Evolutionary conservation across 2,113 vertebrate species (phyloP), one percentile per base, ranked within the genome.

Genomic region (Sphaerodactylus townsendi): DNA sequence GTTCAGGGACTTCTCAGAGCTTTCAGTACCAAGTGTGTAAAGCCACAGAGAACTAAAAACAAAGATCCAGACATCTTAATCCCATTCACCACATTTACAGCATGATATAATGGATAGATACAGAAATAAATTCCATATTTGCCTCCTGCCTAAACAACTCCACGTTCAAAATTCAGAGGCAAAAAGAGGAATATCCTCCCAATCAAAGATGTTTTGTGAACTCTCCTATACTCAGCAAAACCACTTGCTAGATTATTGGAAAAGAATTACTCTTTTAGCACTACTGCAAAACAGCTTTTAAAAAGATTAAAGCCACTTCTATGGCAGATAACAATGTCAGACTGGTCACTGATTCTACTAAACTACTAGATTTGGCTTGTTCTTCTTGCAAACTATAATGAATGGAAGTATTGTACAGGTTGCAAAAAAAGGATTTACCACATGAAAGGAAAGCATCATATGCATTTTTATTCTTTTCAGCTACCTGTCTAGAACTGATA

Each of bases 221-320:
- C 44, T 75, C 35, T 83, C 62, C 70, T 48, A 14, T 37, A 64
- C 10, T 69, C 28, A 77, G 71, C 80, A 85, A 75, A 21, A 1
- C 21, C 62, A 77, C 21, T 1, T 19, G 81, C 72, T 84, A 85
- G 13, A 85, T 64, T 17, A 83, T 1, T 69, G 48, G 48, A 70
- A 88, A 78, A 59, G 3, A 87, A 86, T 83, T 80, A 0, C 50
- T 72, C 66, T 84, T 85, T 19, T 83, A 82, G 64, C 13, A 81
- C 44, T 90, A 84, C 1, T 69, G 59, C 35, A 85, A 85, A 89
- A 82, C 23, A 77, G n/a, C 10, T 76, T 74, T 80, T 83, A 79
- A 21, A 68, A 85, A 85, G 35, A 81, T 79, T 72, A 66, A 92
- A 88, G 50, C 13, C 65, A 85, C 75, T 71, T 86, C 39, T 23